Conservation (phyloP, 92 coral and sea anemone species). For the Siderastrea radians region DNA sequence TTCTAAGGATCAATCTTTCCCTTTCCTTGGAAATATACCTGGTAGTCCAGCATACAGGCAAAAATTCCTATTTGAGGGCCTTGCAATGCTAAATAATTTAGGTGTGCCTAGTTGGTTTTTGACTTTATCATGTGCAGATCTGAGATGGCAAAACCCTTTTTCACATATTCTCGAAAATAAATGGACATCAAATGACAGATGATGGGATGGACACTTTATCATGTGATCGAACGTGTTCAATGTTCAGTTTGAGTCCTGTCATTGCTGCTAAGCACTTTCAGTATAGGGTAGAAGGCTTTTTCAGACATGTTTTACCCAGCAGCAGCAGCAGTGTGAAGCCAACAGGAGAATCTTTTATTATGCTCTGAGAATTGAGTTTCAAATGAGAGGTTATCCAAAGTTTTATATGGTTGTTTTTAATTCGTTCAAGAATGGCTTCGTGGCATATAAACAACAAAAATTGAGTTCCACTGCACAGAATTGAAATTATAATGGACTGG, state of each 20-base stretch:
- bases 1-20: conserved; percentile 55
- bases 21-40: conserved; percentile 24
- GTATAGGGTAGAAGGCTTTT: conserved; percentile 30
- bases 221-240: conserved; percentile 60
- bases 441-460: too few relatives aligned
- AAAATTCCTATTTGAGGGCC: conserved; percentile 49
- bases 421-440: too few relatives aligned
- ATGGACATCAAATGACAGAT: conserved; percentile 52
- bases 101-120: conserved; percentile 50
- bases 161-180: background rate
- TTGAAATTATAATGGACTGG: too few relatives aligned
- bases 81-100: conserved; percentile 60
- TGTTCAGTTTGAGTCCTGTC: conserved; percentile 70
- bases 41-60: conserved; percentile 79
- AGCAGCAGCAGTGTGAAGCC: too few relatives aligned
- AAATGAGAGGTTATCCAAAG: too few relatives aligned
- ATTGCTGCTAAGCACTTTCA: conserved; percentile 71
- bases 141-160: background rate
- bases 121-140: conserved; percentile 76
- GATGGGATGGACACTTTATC: conserved; percentile 64
- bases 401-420: too few relatives aligned
- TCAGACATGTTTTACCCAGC: too few relatives aligned
- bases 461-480: too few relatives aligned
- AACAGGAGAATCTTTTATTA: too few relatives aligned
- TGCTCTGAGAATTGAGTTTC: too few relatives aligned